Conservation (phyloP, 1,140 invertebrate genomes). For the Phortica variegata region DNA sequence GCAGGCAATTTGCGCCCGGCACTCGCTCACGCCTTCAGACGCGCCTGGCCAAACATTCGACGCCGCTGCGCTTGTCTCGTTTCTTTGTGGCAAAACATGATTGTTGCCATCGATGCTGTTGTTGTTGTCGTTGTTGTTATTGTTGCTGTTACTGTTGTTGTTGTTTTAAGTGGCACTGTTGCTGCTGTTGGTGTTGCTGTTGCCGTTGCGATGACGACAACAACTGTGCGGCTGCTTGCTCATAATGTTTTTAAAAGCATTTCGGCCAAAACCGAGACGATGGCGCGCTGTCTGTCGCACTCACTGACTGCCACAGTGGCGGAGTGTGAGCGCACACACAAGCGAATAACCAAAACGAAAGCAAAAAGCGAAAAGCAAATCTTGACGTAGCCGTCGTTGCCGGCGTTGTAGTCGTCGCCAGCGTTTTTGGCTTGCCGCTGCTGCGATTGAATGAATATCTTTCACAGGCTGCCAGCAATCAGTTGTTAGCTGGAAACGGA, state of each 20-base stretch:
- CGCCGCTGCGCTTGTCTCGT: constrained; percentile 1
- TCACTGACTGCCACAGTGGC: no score
- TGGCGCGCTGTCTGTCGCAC: no score
- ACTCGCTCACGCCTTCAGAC: no score
- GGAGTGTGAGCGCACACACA: no score
- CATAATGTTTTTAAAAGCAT: no score
- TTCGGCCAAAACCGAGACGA: no score
- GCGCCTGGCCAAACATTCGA: constrained; percentile 2
- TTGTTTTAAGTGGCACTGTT: constrained; percentile 21
- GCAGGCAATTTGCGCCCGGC: no score
- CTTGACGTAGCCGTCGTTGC: constrained; percentile 5
- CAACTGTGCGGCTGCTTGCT: no score
- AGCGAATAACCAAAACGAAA: no score
- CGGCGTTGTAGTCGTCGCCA: constrained; percentile 20
- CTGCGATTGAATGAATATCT: background rate
- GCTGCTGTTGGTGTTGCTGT: constrained; percentile 15
- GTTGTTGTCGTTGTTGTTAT: constrained; percentile 21
- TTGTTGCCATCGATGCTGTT: constrained; percentile 20
- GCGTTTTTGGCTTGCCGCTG: constrained; percentile 17
- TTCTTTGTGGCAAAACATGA: constrained; percentile 4
- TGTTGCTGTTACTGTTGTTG: constrained; percentile 20
- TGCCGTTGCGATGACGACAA: background rate
- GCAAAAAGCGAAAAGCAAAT: no score
- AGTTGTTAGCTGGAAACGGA: constrained; percentile 41
- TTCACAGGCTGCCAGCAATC: constrained; percentile 21